phyloP scores from a whole-genome alignment of 1,140 invertebrate species.

The Drosophila nasuta region DNA sequence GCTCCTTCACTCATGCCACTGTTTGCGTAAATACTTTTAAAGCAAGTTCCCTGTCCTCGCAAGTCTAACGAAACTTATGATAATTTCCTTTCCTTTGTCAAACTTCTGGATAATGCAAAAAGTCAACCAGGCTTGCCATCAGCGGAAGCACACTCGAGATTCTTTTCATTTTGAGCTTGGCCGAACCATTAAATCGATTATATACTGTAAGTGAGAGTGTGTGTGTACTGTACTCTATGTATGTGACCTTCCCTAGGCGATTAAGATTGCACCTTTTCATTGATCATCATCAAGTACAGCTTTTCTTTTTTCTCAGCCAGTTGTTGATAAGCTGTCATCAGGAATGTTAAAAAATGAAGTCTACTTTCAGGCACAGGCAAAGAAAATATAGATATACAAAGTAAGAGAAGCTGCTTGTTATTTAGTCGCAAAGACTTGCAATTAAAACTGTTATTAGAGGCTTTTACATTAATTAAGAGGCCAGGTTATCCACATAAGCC shows the following conservation, averaged over 20 bases:
- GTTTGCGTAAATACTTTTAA: slow-evolving; percentile 52
- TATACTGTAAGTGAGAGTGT: not conserved
- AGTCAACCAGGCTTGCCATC: slow-evolving; percentile 43
- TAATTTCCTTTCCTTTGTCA: slow-evolving; percentile 66
- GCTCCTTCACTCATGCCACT: slow-evolving; percentile 8
- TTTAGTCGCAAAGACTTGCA: slow-evolving; percentile 4
- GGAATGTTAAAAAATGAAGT: slow-evolving; percentile 1
- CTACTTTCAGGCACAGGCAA: slow-evolving; percentile 10
- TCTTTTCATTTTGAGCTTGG: slow-evolving; percentile 49
- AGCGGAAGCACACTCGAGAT: slow-evolving; percentile 46
- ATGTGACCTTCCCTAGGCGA: slow-evolving; percentile 42
- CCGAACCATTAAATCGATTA: slow-evolving; percentile 52
- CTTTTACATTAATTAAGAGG: slow-evolving; percentile 46
- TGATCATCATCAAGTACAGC: slow-evolving; percentile 10
- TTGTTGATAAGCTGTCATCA: slow-evolving; percentile 9
- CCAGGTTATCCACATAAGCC: slow-evolving; percentile 46
- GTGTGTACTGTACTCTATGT: too few species aligned
- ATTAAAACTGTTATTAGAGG: slow-evolving; percentile 37
- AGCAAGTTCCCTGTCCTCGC: slow-evolving; percentile 27
- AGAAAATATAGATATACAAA: not conserved
- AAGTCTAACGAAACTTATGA: slow-evolving; percentile 58
- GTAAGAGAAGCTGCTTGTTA: not conserved
- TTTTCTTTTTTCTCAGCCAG: not conserved
- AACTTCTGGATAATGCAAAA: slow-evolving; percentile 58
- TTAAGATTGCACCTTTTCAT: slow-evolving; percentile 39